Percentiles rank a stretch among this genome's conserved stretches.
Evolutionary conservation across 1,140 invertebrate species (phyloP).

Genomic region (Apis cerana): DNA sequence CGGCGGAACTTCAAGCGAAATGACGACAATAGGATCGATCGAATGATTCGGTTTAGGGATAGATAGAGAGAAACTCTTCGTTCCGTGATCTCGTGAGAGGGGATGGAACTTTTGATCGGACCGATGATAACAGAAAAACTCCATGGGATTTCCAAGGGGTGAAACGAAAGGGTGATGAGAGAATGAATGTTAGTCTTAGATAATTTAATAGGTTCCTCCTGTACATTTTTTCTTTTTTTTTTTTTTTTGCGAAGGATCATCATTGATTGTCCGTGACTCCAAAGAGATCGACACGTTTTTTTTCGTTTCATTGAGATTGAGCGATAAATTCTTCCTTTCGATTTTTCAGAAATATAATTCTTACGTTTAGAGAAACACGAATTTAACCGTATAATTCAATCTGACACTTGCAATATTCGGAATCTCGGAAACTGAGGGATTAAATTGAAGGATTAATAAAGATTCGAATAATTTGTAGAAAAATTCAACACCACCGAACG

Average conservation of each 20-base stretch:
- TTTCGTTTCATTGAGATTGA: too few species aligned
- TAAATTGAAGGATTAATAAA: background rate
- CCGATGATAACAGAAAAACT: too few species aligned
- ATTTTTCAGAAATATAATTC: too few species aligned
- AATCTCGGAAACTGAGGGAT: too few species aligned
- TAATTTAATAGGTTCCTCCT: constrained; percentile 20
- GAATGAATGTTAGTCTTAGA: background rate
- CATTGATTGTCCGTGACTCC: too few species aligned
- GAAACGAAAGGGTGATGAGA: background rate
- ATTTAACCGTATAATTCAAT: too few species aligned
- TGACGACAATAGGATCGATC: constrained; percentile 64
- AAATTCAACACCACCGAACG: constrained; percentile 18
- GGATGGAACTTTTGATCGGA: background rate
- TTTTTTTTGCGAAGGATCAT: constrained; percentile 16
- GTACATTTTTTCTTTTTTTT: background rate
- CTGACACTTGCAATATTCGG: too few species aligned
- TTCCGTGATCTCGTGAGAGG: background rate
- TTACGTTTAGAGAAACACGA: too few species aligned
- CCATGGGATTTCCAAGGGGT: background rate
- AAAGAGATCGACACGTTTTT: too few species aligned
- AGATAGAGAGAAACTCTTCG: background rate
- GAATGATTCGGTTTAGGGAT: background rate
- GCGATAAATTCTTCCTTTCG: too few species aligned
- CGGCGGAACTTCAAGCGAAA: constrained; percentile 79
- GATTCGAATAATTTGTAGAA: constrained; percentile 39